A percentile compares a stretch with the other conserved stretches of the same genome.
phyloP scores from a whole-genome alignment of 1,140 invertebrate genomes.

The Hypsibius dujardini region DNA sequence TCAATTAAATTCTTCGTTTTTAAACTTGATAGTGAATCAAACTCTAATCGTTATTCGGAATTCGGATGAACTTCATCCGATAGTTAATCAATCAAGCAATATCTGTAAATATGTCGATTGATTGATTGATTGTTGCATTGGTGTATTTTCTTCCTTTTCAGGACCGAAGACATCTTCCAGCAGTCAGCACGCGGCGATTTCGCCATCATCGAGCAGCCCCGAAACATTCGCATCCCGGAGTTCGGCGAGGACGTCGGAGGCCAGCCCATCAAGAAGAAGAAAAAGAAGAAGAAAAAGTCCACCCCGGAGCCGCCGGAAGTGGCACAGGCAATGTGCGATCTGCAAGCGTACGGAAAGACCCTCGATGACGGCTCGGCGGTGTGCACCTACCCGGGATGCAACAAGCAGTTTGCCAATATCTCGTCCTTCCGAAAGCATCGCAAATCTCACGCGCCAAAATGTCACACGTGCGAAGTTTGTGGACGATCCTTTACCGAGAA shows the following conservation, averaged over 20 bases:
- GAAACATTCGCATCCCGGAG: background rate
- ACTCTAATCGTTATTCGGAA: too few relatives aligned
- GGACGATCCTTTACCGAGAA: conserved; percentile 7
- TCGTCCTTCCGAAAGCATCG: conserved; percentile 17
- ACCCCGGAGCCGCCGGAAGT: conserved; percentile 12
- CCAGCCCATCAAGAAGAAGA: background rate
- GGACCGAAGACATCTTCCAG: conserved; percentile 8
- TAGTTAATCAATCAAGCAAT: too few relatives aligned
- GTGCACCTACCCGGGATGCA: conserved; percentile 2
- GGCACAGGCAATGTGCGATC: background rate
- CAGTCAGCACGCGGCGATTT: background rate
- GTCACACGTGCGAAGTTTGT: conserved; percentile 14
- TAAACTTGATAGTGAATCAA: too few relatives aligned
- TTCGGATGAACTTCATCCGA: too few relatives aligned
- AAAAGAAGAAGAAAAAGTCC: conserved; percentile 9
- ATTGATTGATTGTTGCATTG: too few relatives aligned
- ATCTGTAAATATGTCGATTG: too few relatives aligned
- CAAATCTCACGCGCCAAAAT: conserved; percentile 16
- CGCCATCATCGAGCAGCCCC: too few relatives aligned
- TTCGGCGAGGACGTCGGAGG: background rate
- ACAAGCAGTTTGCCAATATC: conserved; percentile 16
- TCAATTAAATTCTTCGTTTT: too few relatives aligned
- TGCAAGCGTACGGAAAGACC: background rate
- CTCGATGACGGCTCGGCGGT: conserved; percentile 15
- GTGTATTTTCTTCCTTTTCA: too few relatives aligned